Base-by-base conservation (phyloP, 2,888 invertebrate genomes). In the Teleiodes luculella region DNA sequence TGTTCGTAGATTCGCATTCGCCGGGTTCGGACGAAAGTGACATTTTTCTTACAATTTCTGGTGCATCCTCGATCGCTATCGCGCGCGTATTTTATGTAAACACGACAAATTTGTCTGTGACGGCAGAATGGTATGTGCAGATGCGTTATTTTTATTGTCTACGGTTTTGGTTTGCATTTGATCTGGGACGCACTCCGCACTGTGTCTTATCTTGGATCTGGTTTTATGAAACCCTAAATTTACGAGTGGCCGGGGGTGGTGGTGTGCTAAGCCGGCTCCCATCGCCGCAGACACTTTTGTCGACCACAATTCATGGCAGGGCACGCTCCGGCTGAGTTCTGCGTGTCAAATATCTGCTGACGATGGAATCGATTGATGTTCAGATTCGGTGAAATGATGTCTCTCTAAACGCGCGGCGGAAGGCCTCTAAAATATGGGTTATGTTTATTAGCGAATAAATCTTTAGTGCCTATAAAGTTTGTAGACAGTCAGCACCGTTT, bases 221-320 rank as follows among this genome's bases (percentile, higher is more conserved):
- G 88, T 89, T 88, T 89, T 89, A 89, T 89, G 88, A 89, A 89
- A 88, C 89, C 89, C 89, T 88, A 88, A 89, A 89, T 89, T 89
- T 89, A 89, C 88, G 89, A 88, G 84, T 70, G 83, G 78, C 87
- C 86, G 84, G 77, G 80, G 85, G 80, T 80, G 84, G 72, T 24
- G 43, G 43, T 43, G 49, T 7, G 80, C 82, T 85, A 83, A 87
- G 86, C 85, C 81, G 78, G 78, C 83, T 81, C 83, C 76, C 78
- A 79, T 74, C 76, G 79, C 76, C 76, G 79, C 83, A 81, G 86
- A 85, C 83, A 86, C 86, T 88, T 86, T 87, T 87, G 87, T 86
- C 83, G 78, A 75, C 77, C 71, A 74, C 86, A 83, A 85, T 86
- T 87, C 86, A 83, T 85, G 79, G 77, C 76, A 71, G 74, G 76